Evolutionary conservation across 2,888 invertebrate genomes (phyloP), one percentile per base, ranked within the genome.

Genomic region (Callimorpha dominula): DNA sequence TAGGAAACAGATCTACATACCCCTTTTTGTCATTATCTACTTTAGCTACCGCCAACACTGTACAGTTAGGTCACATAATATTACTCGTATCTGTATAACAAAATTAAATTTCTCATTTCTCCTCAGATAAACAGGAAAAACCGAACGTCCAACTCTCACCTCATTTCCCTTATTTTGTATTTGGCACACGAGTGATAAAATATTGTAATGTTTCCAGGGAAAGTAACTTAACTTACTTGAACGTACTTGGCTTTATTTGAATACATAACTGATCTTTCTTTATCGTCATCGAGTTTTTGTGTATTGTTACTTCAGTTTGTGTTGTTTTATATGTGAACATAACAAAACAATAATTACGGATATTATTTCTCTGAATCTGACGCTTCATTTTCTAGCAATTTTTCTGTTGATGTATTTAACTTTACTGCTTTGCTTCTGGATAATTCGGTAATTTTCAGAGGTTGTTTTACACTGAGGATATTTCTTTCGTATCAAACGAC

Each of bases 81-180:
- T 31, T 60, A 12, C 57, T 31, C 8, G 12, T 20, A 14, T 12
- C 4, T 6, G 14, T 14, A 60, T 4, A 60, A 60, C 14, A 14
- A 60, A 54, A n/a, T 54, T 11, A 31, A 31, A 57, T 17, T 31
- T 31, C 8, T 31, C 43, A 6, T 12, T 40, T 65, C 31, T 65
- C 12, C n/a, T 5, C 40, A 71, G 66, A 43, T 50, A 40, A 71
- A 66, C 62, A 50, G 43, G 57, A 62, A 71, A 67, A 66, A 42
- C 62, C 71, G n/a, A 65, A 62, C n/a, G 20, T 40, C 43, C n/a
- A 43, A 68, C 72, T 72, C 64, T 72, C 72, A 54, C 71, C 62
- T 71, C 64, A 46, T 68, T 68, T 64, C 64, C 68, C 62, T 64
- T 40, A 64, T 46, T 68, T 54, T 54, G 67, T 68, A 68, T 72